A percentile compares a stretch with the other conserved stretches of the same genome.
Evolutionary conservation across 2,888 invertebrate genomes (phyloP).

Genomic region (Clanis bilineata): DNA sequence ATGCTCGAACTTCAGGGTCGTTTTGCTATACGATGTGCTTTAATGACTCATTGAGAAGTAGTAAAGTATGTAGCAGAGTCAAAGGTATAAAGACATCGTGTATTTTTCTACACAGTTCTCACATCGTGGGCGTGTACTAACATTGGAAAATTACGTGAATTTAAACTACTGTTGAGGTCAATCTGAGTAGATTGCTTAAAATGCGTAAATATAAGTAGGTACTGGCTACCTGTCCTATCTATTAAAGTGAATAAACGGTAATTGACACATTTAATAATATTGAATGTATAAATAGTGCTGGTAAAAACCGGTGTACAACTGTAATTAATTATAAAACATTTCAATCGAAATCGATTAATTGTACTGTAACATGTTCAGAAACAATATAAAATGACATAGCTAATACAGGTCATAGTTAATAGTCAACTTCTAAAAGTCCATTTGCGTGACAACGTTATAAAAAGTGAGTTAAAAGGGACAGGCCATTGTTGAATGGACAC

Average conservation of each 20-base stretch:
- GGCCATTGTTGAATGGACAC: conserved; percentile 62
- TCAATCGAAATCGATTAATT: neutral
- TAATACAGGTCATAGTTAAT: neutral
- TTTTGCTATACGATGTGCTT: neutral
- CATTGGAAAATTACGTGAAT: conserved; percentile 45
- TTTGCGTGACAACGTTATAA: conserved; percentile 57
- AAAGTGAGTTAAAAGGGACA: conserved; percentile 48
- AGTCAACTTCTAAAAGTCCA: neutral
- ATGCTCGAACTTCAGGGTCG: neutral
- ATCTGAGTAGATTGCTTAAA: conserved; percentile 17
- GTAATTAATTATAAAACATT: neutral
- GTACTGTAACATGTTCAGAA: neutral
- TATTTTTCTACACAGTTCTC: neutral
- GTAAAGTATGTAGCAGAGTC: no score
- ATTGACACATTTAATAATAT: neutral
- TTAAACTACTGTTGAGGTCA: conserved; percentile 49
- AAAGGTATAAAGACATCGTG: neutral
- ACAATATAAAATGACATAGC: neutral
- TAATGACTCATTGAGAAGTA: neutral
- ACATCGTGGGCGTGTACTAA: conserved; percentile 58
- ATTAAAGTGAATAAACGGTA: neutral
- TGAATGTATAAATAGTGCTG: neutral
- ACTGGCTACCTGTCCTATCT: no score
- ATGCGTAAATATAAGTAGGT: neutral
- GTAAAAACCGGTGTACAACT: neutral